phyloP scores from a whole-genome alignment of 2,888 invertebrate species.

The Drosophila rellima region DNA sequence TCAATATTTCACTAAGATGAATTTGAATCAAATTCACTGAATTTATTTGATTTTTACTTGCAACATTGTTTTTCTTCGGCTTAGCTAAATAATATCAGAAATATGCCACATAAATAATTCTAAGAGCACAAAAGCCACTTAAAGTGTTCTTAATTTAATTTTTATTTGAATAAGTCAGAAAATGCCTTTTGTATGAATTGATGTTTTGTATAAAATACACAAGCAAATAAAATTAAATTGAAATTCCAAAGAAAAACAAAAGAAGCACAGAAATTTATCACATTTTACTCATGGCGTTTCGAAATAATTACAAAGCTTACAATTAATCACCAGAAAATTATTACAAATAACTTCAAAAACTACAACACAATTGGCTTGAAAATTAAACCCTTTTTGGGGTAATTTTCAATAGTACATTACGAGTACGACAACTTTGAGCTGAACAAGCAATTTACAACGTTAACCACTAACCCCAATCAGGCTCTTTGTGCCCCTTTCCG shows the following conservation, averaged over 20 bases:
- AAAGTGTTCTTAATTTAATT: too few species aligned
- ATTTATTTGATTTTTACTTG: background rate
- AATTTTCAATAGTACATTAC: slow-evolving; percentile 3
- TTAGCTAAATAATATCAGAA: too few species aligned
- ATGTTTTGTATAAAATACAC: too few species aligned
- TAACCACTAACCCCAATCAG: slow-evolving; percentile 59
- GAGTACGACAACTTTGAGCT: slow-evolving; percentile 12
- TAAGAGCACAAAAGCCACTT: too few species aligned
- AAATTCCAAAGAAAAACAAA: background rate
- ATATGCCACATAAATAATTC: too few species aligned
- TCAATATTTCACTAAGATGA: background rate
- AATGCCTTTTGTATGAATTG: too few species aligned
- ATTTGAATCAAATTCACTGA: background rate
- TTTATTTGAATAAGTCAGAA: too few species aligned
- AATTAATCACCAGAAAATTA: background rate
- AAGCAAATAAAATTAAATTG: too few species aligned
- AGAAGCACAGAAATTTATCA: background rate
- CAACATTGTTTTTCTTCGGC: too few species aligned
- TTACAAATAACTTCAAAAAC: background rate
- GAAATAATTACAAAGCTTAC: background rate
- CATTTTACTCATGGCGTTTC: background rate
- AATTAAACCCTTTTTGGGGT: background rate
- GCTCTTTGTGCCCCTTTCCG: slow-evolving; percentile 3
- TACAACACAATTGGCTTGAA: background rate
- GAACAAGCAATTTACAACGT: slow-evolving; percentile 20